These are phyloP conservation scores for Listronotus oregonensis DNA, from an alignment of 1,140 invertebrate species.

Conservation along the genomic window DNA sequence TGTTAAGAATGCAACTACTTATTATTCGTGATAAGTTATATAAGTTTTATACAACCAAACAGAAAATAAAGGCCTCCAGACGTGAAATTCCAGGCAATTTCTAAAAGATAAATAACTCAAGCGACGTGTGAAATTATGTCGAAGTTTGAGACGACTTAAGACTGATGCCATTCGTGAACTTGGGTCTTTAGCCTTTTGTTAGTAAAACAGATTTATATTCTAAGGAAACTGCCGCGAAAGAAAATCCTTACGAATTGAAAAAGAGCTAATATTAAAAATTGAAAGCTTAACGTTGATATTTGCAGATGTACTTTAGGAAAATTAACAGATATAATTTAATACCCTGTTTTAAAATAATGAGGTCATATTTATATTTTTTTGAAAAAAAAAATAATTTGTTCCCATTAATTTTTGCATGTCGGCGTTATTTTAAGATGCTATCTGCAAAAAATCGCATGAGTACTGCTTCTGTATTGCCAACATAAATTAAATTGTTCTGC, in stretches of 20 bases:
- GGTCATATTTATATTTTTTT: too few relatives aligned
- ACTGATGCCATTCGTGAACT: conserved; percentile 30
- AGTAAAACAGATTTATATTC: conserved; percentile 35
- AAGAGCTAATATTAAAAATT: conserved; percentile 15
- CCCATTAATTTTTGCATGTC: too few relatives aligned
- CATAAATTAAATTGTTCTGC: too few relatives aligned
- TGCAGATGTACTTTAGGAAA: neutral
- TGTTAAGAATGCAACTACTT: neutral
- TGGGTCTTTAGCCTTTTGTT: conserved; percentile 38
- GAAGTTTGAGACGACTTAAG: conserved; percentile 37
- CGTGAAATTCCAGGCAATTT: conserved; percentile 29
- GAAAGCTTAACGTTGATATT: too few relatives aligned
- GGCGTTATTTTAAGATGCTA: too few relatives aligned
- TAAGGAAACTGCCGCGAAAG: conserved; percentile 5
- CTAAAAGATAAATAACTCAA: conserved; percentile 40
- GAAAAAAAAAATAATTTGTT: too few relatives aligned
- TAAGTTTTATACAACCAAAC: conserved; percentile 3
- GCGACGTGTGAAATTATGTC: conserved; percentile 39
- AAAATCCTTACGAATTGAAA: conserved; percentile 22
- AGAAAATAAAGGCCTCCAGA: conserved; percentile 13
- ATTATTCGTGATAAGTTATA: neutral
- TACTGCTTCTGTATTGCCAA: too few relatives aligned
- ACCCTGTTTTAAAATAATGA: too few relatives aligned
- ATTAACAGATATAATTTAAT: too few relatives aligned
- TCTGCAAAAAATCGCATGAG: too few relatives aligned